Base-by-base conservation (phyloP, 2,888 invertebrate genomes). In the Dascillus cervinus region DNA sequence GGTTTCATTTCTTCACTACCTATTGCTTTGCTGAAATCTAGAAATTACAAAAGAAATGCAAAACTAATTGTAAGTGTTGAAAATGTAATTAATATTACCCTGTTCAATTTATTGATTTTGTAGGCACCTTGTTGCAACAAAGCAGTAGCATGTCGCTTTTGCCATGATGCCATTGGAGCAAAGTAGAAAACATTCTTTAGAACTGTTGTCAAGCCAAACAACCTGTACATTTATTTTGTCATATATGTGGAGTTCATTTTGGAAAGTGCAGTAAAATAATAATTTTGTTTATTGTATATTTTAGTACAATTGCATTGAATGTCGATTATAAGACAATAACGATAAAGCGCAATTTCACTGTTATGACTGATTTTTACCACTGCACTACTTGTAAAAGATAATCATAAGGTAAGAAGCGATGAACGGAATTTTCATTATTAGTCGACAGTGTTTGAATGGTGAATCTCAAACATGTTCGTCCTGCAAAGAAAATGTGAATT, bases 301-400 rank as follows among this genome's bases (percentile, higher is more conserved):
- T 0, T 65, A 80, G 75, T 88, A 87, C 61, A 82, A 81, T 34
- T 88, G 88, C 52, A 67, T 77, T 8, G 76, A 82, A 49, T 88
- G 88, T 65, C 81, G 83, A 56, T 66, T 88, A 22, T 88, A 82
- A 56, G 88, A 88, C 49, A 84, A 87, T 49, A 79, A 80, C 37
- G 82, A 85, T 54, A 86, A 84, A 60, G 70, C 76, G 44, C 88
- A 88, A 63, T 88, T 85, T 65, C 88, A 88, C 56, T 88, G 88
- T 50, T 77, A 82, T 24, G 81, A 77, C 1, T 88, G 88, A n/a
- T n/a, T n/a, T n/a, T n/a, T n/a, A n/a, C n/a, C n/a, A n/a, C n/a
- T n/a, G n/a, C n/a, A n/a, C n/a, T n/a, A n/a, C n/a, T n/a, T 49
- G 59, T 87, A 23, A 74, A 79, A 64, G 62, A 79, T 34, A 80